phyloP scores from a whole-genome alignment of 2,113 vertebrate genomes.

The Ginglymostoma cirratum region DNA sequence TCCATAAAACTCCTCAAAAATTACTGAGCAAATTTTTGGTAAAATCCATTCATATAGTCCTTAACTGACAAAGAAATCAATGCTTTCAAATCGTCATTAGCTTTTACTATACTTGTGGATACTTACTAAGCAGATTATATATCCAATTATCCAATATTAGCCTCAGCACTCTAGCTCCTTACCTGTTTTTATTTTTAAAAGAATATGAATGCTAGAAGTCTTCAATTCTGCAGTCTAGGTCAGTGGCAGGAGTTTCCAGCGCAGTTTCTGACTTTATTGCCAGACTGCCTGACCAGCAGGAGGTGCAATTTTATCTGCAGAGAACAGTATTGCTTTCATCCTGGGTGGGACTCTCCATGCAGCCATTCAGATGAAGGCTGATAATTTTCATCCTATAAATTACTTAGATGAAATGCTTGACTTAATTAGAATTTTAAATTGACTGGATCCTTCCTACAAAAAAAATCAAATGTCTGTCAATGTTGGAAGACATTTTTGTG shows the following conservation, averaged over 20 bases:
- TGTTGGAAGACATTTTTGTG: neutral
- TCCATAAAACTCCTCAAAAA: too few species aligned
- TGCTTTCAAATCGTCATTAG: neutral
- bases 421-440: neutral
- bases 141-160: neutral
- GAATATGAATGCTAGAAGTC: neutral
- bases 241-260: neutral
- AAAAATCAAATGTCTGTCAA: neutral
- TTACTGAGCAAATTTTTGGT: too few species aligned
- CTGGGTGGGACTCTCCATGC: neutral
- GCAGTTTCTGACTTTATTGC: neutral
- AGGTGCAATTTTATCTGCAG: neutral
- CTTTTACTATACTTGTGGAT: neutral
- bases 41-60: neutral
- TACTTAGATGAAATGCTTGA: neutral
- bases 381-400: neutral
- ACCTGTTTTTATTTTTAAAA: neutral
- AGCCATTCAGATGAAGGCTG: too few species aligned
- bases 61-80: neutral
- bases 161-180: neutral
- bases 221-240: neutral
- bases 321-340: neutral
- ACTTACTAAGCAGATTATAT: neutral
- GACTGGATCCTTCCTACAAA: neutral
- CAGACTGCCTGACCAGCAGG: neutral